Evolutionary conservation across 2,888 invertebrate species (phyloP), one percentile per base, ranked within the genome.

Genomic region (Lycophotia porphyrea): DNA sequence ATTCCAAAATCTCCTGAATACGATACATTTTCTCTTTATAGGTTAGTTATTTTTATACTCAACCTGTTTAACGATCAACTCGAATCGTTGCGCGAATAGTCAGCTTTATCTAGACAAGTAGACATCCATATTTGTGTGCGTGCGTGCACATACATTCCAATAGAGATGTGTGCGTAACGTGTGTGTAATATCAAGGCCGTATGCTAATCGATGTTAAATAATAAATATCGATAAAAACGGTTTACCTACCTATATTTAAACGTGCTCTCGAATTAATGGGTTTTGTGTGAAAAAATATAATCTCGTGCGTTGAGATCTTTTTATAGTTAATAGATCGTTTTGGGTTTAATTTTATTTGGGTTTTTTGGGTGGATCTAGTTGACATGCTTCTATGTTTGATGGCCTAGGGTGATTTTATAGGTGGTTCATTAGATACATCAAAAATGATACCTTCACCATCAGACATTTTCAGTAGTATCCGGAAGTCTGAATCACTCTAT

Each of bases 201-300:
- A 80, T 78, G 82, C 68, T 79, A 86, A 80, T 88, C 74, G 61
- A 47, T 74, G 70, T 84, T 81, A 80, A 77, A 86, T 71, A 77
- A 83, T 78, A 78, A 77, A 80, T 69, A 78, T 64, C 52, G 69
- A 52, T 67, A 71, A 80, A 78, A 52, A 86, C 67, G 52, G 63
- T 82, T 80, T 74, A 63, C 71, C 42, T 77, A 74, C 39, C 42
- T 67, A 49, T 44, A 58, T 71, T 77, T 61, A 76, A 74, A 60
- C 71, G 69, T 82, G 78, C 66, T 87, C 76, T 76, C 47, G 58
- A 73, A 82, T 47, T 78, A 85, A 82, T 85, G 63, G 74, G 36
- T 75, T 76, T 49, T 36, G 15, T 55, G 24, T 34, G 47, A 67
- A 67, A 75, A 61, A 71, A 18, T 31, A 4, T n/a, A 44, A 21